These are phyloP conservation scores for Rhagologus leucostigma DNA, from an alignment of 2,113 vertebrate species.

Conservation along the genomic window DNA sequence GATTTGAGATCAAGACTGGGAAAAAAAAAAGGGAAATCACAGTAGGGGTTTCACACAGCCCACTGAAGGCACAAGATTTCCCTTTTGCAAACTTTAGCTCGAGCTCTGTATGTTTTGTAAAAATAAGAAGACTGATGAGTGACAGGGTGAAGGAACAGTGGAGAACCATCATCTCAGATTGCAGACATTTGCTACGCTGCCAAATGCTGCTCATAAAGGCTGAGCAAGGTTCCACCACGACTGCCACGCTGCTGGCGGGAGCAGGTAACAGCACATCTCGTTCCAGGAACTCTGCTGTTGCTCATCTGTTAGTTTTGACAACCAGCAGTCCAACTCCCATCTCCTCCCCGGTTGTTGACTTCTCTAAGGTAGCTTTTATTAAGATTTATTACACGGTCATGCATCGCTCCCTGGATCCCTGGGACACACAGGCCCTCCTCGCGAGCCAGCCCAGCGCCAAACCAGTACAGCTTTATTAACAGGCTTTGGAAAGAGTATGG, in stretches of 20 bases:
- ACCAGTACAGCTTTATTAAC: neutral
- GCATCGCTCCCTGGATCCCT: neutral
- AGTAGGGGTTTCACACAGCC: neutral
- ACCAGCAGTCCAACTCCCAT: neutral
- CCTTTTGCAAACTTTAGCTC: neutral
- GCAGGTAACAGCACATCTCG: fast-evolving
- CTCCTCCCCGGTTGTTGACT: neutral
- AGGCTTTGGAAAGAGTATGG: neutral
- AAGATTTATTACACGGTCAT: neutral
- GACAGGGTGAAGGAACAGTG: neutral
- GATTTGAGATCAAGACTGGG: neutral
- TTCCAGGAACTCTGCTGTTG: neutral
- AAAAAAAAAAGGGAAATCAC: neutral
- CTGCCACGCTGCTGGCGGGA: neutral
- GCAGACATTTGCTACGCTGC: neutral
- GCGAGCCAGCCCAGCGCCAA: neutral
- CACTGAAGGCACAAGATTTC: neutral
- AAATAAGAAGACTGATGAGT: neutral
- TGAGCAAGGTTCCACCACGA: neutral
- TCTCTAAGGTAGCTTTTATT: neutral
- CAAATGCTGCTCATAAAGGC: neutral
- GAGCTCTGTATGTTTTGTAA: neutral
- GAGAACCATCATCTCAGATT: neutral
- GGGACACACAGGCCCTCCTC: neutral
- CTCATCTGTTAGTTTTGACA: neutral